Percentiles rank a stretch among this genome's conserved stretches.
These are phyloP conservation scores for Peromyscus maniculatus DNA, from an alignment of 2,113 vertebrate genomes.

Conservation along the genomic window DNA sequence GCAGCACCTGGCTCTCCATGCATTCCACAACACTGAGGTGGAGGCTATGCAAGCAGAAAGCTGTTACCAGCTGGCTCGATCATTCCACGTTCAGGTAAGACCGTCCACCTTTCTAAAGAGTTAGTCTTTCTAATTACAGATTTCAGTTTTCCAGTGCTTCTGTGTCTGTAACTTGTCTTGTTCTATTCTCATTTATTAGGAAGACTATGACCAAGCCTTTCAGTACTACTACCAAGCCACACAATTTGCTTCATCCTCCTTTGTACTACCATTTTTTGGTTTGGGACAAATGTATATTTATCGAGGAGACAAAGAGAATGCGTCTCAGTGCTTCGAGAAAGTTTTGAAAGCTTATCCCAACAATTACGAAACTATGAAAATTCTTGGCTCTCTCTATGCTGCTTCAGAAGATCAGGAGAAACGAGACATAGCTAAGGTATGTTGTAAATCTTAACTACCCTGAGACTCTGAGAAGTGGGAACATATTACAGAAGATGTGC, in stretches of 20 bases:
- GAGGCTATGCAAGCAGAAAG: conserved; percentile 99
- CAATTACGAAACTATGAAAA: conserved; percentile 99
- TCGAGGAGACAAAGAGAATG: conserved; percentile 98
- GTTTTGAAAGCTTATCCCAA: conserved; percentile 99
- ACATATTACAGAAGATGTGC: background rate
- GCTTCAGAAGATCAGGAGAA: conserved; percentile 99
- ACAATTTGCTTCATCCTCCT: conserved; percentile 98
- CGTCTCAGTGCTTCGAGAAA: conserved; percentile 99
- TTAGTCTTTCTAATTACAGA: conserved; percentile 8
- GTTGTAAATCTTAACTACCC: background rate
- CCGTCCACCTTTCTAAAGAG: background rate
- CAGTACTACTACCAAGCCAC: conserved; percentile 99
- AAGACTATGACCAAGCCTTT: conserved; percentile 99
- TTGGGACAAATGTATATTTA: conserved; percentile 99
- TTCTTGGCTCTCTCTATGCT: conserved; percentile 98
- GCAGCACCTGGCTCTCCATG: conserved; percentile 98
- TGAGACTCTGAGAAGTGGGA: background rate
- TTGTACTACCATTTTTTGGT: conserved; percentile 98
- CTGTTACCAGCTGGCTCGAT: conserved; percentile 98
- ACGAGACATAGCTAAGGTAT: conserved; percentile 97
- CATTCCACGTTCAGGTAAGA: conserved; percentile 97
- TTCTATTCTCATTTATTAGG: conserved; percentile 86
- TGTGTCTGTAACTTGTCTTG: background rate
- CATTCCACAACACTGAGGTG: conserved; percentile 99
- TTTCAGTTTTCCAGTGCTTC: background rate